A percentile compares a stretch with the other conserved stretches of the same genome.
phyloP scores from a whole-genome alignment of 2,888 invertebrate species.

The Octodonta nipae region DNA sequence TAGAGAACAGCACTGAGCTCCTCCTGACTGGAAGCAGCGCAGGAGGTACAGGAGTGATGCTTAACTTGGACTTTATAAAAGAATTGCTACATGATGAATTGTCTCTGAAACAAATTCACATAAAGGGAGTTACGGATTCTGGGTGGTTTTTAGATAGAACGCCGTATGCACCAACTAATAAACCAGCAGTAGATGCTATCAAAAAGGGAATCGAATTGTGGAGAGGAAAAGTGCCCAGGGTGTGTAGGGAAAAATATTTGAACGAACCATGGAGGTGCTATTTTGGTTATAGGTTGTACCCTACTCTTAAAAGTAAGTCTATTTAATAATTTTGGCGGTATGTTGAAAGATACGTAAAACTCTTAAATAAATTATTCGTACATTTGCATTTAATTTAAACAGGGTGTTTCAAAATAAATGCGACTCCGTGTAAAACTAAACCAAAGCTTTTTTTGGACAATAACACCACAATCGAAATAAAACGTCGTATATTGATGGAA shows the following conservation, averaged over 20 bases:
- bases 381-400: no score
- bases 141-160: constrained; percentile 89
- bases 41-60: constrained; percentile 85
- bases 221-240: constrained; percentile 66
- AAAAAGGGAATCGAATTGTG: constrained; percentile 64
- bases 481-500: no score
- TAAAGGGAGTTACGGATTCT: constrained; percentile 79
- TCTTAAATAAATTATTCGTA: no score
- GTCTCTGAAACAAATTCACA: constrained; percentile 45
- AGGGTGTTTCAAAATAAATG: no score
- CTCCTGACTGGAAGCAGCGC: constrained; percentile 78
- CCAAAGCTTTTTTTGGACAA: no score
- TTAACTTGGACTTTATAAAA: constrained; percentile 74
- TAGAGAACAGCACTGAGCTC: constrained; percentile 59
- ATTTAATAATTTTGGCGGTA: no score
- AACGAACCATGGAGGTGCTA: constrained; percentile 82
- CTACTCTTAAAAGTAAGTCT: constrained; percentile 64
- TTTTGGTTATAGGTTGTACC: constrained; percentile 79
- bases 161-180: constrained; percentile 50
- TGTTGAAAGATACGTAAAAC: no score
- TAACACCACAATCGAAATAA: no score
- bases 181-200: constrained; percentile 45
- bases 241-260: constrained; percentile 55
- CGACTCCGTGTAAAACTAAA: no score
- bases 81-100: constrained; percentile 51